A percentile compares a stretch with the other conserved stretches of the same genome.
phyloP scores from a whole-genome alignment of 2,888 invertebrate species.

The Ramazzottius varieornatus region DNA sequence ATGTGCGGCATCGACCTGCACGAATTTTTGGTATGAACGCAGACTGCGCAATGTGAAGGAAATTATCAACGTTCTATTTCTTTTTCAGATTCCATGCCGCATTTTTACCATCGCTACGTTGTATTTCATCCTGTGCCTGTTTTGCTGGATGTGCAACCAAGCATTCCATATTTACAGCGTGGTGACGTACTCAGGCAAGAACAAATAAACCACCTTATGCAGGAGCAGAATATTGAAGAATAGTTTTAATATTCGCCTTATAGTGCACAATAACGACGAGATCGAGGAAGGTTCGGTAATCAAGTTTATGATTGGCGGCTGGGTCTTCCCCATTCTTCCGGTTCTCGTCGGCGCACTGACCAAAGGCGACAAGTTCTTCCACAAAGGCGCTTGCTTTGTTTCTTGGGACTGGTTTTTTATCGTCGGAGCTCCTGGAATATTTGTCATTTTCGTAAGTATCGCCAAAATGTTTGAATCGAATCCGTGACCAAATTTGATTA shows the following conservation, averaged over 20 bases:
- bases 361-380: conserved; percentile 3
- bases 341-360: neutral
- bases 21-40: conserved; percentile 7
- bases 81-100: conserved; percentile 18
- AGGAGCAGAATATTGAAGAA: too few species aligned
- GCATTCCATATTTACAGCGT: conserved; percentile 24
- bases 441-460: neutral
- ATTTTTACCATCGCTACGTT: conserved; percentile 20
- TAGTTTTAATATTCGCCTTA: too few species aligned
- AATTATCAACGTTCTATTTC: neutral
- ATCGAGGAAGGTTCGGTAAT: neutral
- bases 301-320: neutral
- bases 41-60: neutral
- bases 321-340: neutral
- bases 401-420: neutral
- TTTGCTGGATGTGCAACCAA: conserved; percentile 25
- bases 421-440: neutral
- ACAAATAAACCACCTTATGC: neutral
- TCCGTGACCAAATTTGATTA: neutral
- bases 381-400: conserved; percentile 3
- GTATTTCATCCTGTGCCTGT: conserved; percentile 21
- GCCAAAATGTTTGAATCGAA: neutral
- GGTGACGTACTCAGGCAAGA: conserved; percentile 19
- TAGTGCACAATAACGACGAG: neutral
- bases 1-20: conserved; percentile 19